phyloP scores from a whole-genome alignment of 2,113 vertebrate species.

The Dunckerocampus dactyliophorus region DNA sequence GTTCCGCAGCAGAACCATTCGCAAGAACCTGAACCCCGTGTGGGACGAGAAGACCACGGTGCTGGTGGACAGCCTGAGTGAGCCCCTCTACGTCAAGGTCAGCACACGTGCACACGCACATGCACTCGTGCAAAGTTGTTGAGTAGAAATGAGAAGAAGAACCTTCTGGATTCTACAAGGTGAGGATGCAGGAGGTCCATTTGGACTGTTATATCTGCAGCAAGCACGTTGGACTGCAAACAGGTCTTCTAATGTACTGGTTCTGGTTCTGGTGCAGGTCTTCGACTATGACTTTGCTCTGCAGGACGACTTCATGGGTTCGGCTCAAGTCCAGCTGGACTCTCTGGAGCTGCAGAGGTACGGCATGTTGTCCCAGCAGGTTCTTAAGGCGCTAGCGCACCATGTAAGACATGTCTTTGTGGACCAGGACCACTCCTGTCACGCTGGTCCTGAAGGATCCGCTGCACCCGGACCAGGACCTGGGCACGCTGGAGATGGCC shows the following conservation, averaged over 20 bases:
- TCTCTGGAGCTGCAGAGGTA: slow-evolving; percentile 84
- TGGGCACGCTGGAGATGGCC: slow-evolving; percentile 81
- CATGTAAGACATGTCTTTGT: not conserved
- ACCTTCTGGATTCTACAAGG: too few species aligned
- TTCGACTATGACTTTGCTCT: slow-evolving; percentile 98
- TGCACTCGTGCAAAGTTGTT: not conserved
- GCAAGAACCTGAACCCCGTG: slow-evolving; percentile 93
- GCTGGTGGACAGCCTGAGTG: slow-evolving; percentile 76
- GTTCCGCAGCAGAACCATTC: slow-evolving; percentile 89
- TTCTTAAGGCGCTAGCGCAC: too few species aligned
- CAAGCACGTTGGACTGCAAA: too few species aligned
- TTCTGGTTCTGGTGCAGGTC: slow-evolving; percentile 71
- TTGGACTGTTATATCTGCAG: not conserved
- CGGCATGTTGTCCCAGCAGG: not conserved
- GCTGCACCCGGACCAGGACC: slow-evolving; percentile 82
- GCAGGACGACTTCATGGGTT: slow-evolving; percentile 96
- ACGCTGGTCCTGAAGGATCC: slow-evolving; percentile 84
- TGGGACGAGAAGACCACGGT: slow-evolving; percentile 87
- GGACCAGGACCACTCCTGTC: slow-evolving; percentile 68
- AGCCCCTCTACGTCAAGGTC: slow-evolving; percentile 91
- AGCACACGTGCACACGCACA: slow-evolving; percentile 26
- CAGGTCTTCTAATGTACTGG: not conserved
- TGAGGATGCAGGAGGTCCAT: not conserved
- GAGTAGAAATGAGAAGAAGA: not conserved
- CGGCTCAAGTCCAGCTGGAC: slow-evolving; percentile 82